phyloP scores from a whole-genome alignment of 2,888 invertebrate species.

The Conus canariensis region DNA sequence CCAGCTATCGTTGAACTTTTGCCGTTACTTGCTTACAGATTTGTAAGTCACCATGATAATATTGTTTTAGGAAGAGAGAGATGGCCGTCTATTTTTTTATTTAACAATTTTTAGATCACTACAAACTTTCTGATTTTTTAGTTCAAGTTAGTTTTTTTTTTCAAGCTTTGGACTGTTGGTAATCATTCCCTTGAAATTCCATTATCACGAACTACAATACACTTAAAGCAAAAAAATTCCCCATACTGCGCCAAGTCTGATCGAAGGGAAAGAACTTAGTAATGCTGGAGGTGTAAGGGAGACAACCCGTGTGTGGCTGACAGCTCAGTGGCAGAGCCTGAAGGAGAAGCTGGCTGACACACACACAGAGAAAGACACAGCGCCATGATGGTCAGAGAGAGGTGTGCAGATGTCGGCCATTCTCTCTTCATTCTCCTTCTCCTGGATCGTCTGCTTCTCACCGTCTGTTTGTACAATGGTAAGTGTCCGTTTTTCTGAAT shows the following conservation, averaged over 20 bases:
- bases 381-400: slow-evolving; percentile 20
- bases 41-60: too few species aligned
- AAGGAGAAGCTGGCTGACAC: background rate
- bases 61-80: too few species aligned
- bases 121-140: too few species aligned
- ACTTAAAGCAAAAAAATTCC: too few species aligned
- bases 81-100: too few species aligned
- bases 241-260: background rate
- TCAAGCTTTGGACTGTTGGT: too few species aligned
- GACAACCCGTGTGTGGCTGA: background rate
- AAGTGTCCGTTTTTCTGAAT: background rate
- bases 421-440: slow-evolving; percentile 11
- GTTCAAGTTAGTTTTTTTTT: too few species aligned
- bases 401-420: background rate
- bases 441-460: background rate
- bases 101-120: too few species aligned
- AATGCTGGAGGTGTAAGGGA: background rate
- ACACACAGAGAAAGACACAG: slow-evolving; percentile 4
- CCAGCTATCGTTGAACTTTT: too few species aligned
- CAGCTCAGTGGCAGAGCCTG: background rate
- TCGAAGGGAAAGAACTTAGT: background rate
- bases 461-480: background rate
- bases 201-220: too few species aligned
- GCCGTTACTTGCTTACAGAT: background rate
- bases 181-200: too few species aligned